Percentiles rank a stretch among this genome's conserved stretches.
These are phyloP conservation scores for Lepidurus couesii DNA, from an alignment of 1,140 invertebrate species.

Conservation along the genomic window DNA sequence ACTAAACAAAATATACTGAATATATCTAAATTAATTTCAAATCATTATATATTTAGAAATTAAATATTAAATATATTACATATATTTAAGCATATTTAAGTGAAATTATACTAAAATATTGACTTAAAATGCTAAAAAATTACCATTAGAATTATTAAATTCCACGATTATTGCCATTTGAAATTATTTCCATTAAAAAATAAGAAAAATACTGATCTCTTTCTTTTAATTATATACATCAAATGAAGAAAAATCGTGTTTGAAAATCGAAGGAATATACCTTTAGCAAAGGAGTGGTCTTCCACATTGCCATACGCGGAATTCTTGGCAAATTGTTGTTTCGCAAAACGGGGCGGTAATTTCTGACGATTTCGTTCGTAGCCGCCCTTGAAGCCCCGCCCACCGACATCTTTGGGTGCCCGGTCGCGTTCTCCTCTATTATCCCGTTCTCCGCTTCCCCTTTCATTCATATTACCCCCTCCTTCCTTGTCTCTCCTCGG, in stretches of 20 bases:
- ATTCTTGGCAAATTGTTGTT: conserved; percentile 51
- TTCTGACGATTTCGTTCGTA: conserved; percentile 53
- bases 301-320: conserved; percentile 33
- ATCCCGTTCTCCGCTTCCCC: conserved; percentile 17
- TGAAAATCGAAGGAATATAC: conserved; percentile 38
- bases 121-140: too few relatives aligned
- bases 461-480: conserved; percentile 40
- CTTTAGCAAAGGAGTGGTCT: conserved; percentile 43
- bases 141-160: too few relatives aligned
- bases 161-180: too few relatives aligned
- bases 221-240: neutral
- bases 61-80: too few relatives aligned
- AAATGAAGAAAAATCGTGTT: neutral
- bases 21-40: too few relatives aligned
- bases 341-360: conserved; percentile 73
- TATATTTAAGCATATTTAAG: too few relatives aligned
- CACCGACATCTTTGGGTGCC: conserved; percentile 6
- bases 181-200: too few relatives aligned
- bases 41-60: too few relatives aligned
- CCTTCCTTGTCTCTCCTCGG: conserved; percentile 54
- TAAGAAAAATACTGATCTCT: too few relatives aligned
- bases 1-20: too few relatives aligned
- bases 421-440: conserved; percentile 8
- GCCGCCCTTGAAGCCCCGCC: conserved; percentile 29
- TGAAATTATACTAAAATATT: too few relatives aligned